These are phyloP conservation scores for Danaus melanippus DNA, from an alignment of 1,140 invertebrate species.

Conservation along the genomic window DNA sequence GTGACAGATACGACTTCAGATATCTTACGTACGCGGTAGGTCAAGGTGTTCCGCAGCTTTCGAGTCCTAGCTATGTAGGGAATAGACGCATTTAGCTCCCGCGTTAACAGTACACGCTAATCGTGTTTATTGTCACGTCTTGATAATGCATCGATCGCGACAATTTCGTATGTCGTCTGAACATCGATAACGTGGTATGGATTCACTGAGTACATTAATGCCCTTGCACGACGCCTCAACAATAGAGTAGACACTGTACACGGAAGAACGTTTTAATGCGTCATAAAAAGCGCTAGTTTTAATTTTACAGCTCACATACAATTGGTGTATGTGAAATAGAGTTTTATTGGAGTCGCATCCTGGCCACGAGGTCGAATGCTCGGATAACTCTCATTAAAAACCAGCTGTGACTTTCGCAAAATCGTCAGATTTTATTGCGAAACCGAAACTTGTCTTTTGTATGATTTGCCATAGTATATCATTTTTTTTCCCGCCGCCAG, in stretches of 20 bases:
- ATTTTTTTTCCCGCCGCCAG: no score
- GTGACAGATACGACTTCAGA: slow-evolving; percentile 62
- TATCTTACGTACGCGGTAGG: slow-evolving; percentile 38
- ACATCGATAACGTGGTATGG: slow-evolving; percentile 31
- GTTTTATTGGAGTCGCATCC: slow-evolving; percentile 66
- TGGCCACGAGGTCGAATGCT: slow-evolving; percentile 54
- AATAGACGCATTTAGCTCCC: slow-evolving; percentile 47
- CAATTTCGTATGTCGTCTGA: slow-evolving; percentile 48
- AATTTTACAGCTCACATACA: slow-evolving; percentile 65
- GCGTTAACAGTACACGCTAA: slow-evolving; percentile 33
- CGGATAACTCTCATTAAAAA: slow-evolving; percentile 64
- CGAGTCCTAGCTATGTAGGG: slow-evolving; percentile 54
- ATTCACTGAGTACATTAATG: slow-evolving; percentile 49
- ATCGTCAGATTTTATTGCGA: slow-evolving; percentile 25
- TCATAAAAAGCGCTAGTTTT: slow-evolving; percentile 67
- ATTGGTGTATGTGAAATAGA: slow-evolving; percentile 66
- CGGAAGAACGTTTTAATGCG: slow-evolving; percentile 59
- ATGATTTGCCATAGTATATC: slow-evolving; percentile 5
- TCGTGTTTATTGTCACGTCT: slow-evolving; percentile 47
- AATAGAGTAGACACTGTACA: slow-evolving; percentile 47
- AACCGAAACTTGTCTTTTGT: slow-evolving; percentile 21
- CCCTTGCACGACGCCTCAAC: slow-evolving; percentile 45
- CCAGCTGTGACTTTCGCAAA: slow-evolving; percentile 46
- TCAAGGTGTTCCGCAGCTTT: slow-evolving; percentile 64
- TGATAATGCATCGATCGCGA: slow-evolving; percentile 34